Base-by-base conservation (phyloP, 2,888 invertebrate species). In the Euproctis similis region DNA sequence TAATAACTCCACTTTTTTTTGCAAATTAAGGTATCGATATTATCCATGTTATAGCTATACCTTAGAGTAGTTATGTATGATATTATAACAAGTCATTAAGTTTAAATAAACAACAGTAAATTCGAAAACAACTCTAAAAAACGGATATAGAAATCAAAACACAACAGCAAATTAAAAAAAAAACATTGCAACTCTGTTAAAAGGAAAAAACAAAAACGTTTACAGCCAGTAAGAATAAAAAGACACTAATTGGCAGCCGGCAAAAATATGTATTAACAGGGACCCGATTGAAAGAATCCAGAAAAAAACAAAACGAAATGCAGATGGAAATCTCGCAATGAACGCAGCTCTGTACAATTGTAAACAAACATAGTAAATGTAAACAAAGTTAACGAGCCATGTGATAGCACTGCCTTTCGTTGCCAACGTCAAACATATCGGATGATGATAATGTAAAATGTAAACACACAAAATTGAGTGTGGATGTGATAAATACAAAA, bases 341-440 rank as follows among this genome's bases (percentile, higher is more conserved):
- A 46, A 50, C 47, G 43, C 45, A 42, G 30, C 35, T 38, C 27
- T n/a, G n/a, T n/a, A n/a, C 36, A 29, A 54, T 53, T 46, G 50
- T 51, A 53, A 53, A 50, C 51, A 59, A 61, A 59, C 53, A 46
- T 25, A 26, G 24, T 14, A 4, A 48, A 46, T 43, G 46, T 51
- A 55, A 55, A 54, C 52, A 49, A 20, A 34, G 33, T 28, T 39
- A 48, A 42, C 46, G 43, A 37, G 42, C 41, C 49, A 51, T 39
- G 44, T 48, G 50, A 48, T 52, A 50, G 52, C 53, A 50, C 42
- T 53, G 48, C 46, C 42, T 53, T 51, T 36, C 48, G 48, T 46
- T 46, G 39, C 42, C 31, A 40, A 36, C 50, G 47, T 53, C n/a
- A 63, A 62, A 69, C 56, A 66, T 49, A 59, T 43, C 52, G 46